Percentiles rank a stretch among this genome's conserved stretches.
Conservation (phyloP, 2,888 invertebrate genomes). For the Agrilus biguttatus region DNA sequence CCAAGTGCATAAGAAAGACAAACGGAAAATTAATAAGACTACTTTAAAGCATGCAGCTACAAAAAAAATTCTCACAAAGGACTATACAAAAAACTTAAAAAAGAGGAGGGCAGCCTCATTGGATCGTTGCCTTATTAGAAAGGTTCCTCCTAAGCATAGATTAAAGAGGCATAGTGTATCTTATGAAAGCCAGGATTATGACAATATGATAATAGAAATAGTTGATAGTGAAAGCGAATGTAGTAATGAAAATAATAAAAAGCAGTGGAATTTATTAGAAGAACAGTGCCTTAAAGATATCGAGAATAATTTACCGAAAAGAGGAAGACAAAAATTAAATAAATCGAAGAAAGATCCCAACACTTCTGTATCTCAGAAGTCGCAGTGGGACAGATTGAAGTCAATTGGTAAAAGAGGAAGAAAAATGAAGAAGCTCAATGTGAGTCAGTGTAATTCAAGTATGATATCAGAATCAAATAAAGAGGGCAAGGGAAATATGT, state of each 20-base stretch:
- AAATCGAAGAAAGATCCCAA: background rate
- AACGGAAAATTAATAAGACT: constrained; percentile 1
- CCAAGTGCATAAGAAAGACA: constrained; percentile 4
- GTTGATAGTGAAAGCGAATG: constrained; percentile 13
- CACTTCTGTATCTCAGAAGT: background rate
- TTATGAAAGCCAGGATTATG: constrained; percentile 5
- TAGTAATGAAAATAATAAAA: constrained; percentile 9
- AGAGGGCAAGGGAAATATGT: background rate
- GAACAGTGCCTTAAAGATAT: constrained; percentile 17
- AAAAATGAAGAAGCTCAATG: constrained; percentile 8
- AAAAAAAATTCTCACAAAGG: background rate
- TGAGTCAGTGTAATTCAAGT: constrained; percentile 4
- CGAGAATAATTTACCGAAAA: background rate
- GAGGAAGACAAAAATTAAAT: background rate
- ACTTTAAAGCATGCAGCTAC: background rate
- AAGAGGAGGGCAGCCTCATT: constrained; percentile 10
- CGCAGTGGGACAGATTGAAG: constrained; percentile 15
- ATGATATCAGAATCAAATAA: constrained; percentile 2
- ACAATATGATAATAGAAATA: constrained; percentile 15
- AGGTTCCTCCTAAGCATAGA: constrained; percentile 3
- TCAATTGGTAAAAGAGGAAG: constrained; percentile 8
- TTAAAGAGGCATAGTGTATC: constrained; percentile 11
- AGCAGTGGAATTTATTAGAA: constrained; percentile 18
- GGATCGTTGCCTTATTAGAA: constrained; percentile 9
- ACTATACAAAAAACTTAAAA: background rate